These are phyloP conservation scores for Diploptera punctata DNA, from an alignment of 2,888 invertebrate species.

Conservation along the genomic window DNA sequence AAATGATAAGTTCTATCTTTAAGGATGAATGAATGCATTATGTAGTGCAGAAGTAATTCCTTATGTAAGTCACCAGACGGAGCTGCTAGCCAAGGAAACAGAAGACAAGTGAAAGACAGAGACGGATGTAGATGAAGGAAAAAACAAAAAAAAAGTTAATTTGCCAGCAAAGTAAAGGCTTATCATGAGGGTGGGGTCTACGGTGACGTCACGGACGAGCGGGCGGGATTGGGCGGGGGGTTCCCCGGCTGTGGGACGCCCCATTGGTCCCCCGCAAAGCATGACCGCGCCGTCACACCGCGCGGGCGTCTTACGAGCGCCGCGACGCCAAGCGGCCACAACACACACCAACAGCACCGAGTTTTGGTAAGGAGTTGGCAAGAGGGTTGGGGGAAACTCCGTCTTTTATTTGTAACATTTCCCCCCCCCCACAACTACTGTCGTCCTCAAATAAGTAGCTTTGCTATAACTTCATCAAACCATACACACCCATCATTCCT, in stretches of 20 bases:
- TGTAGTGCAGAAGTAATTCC: neutral
- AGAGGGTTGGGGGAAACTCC: too few relatives aligned
- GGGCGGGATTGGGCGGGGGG: conserved; percentile 38
- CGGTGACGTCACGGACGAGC: conserved; percentile 37
- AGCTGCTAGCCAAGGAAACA: neutral
- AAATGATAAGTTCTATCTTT: too few relatives aligned
- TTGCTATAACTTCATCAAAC: too few relatives aligned
- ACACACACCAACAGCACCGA: conserved; percentile 20
- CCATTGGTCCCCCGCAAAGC: conserved; percentile 48
- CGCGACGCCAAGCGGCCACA: conserved; percentile 29
- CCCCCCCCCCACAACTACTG: too few relatives aligned
- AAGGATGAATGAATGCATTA: neutral
- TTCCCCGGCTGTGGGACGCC: conserved; percentile 42
- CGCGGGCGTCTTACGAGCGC: conserved; percentile 18
- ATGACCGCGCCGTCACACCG: conserved; percentile 42
- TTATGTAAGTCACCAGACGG: neutral
- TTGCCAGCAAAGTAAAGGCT: conserved; percentile 22
- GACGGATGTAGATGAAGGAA: neutral
- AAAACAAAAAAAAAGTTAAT: conserved; percentile 10
- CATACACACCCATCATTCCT: too few relatives aligned
- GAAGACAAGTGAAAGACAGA: neutral
- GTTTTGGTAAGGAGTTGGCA: neutral
- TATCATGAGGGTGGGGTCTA: conserved; percentile 28
- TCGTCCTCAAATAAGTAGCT: too few relatives aligned
- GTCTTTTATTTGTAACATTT: too few relatives aligned